Evolutionary conservation across 1,140 invertebrate species (phyloP).

Genomic region (Periplaneta americana): DNA sequence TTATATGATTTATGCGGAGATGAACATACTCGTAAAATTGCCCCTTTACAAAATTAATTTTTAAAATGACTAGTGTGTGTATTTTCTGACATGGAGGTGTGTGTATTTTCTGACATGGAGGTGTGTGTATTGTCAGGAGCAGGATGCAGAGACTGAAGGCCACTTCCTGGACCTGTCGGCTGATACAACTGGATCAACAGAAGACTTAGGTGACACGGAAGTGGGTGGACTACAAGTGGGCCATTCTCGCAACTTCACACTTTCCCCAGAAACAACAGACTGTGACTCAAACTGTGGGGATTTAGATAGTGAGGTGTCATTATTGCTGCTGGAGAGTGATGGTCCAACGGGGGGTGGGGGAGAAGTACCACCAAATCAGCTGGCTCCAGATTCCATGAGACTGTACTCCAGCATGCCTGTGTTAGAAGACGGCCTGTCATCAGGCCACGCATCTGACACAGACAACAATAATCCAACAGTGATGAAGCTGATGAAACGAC

Average conservation of each 20-base stretch:
- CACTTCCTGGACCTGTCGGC: constrained; percentile 55
- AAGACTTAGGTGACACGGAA: constrained; percentile 60
- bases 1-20: too few species aligned
- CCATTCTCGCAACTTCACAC: constrained; percentile 72
- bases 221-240: constrained; percentile 39
- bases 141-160: constrained; percentile 3
- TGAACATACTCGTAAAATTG: too few species aligned
- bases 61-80: too few species aligned
- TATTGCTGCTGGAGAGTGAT: constrained; percentile 64
- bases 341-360: constrained; percentile 23
- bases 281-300: constrained; percentile 85
- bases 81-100: too few species aligned
- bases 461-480: constrained; percentile 73
- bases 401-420: constrained; percentile 80
- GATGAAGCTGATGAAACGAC: constrained; percentile 59
- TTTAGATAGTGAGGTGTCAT: constrained; percentile 72
- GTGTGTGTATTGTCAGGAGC: not conserved
- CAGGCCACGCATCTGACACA: constrained; percentile 85
- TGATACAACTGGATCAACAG: constrained; percentile 60
- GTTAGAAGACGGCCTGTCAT: constrained; percentile 89
- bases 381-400: constrained; percentile 42
- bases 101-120: too few species aligned
- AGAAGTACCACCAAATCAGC: not conserved
- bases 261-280: constrained; percentile 93
- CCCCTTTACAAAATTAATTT: too few species aligned